Base-by-base conservation (phyloP, 2,113 vertebrate genomes). In the Neolamprologus caudopunctatus region DNA sequence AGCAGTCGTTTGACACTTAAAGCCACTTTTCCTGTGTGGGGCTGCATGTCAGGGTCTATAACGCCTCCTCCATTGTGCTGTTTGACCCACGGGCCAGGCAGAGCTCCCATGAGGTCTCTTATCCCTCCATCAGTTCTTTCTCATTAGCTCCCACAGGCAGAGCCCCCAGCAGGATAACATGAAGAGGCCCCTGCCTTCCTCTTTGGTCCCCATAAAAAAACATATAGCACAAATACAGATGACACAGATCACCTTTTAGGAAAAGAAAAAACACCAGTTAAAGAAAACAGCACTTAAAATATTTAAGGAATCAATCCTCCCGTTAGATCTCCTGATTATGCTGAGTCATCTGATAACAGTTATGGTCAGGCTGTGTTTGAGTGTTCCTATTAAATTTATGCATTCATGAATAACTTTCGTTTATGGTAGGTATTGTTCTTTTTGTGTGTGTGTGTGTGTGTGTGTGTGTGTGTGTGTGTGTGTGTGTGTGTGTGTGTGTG, bases 71-170 rank as follows among this genome's bases (percentile, higher is more conserved):
- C 89, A 94, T 95, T 95, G 94, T 95, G 91, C 93, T 94, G 89
- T 94, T 95, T 95, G 95, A 95, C 95, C 95, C 68, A 78, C 84
- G 84, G 94, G 91, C 92, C 94, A 93, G 91, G 79, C 92, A 31
- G 82, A 19, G 93, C 90, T 95, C 94, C 95, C 95, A 83, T 88
- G 94, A 93, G 93, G 91, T 95, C 92, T 94, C 87, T 94, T 94
- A 95, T 95, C 94, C 95, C 92, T 89, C 92, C 91, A 94, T 94
- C 95, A 94, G 93, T 94, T 92, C 91, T 92, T 91, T 94, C 94
- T 95, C 95, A 96, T 96, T 95, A 96, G 92, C 91, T 90, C 93
- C 94, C 90, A 88, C 89, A 93, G 93, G 90, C 92, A 92, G 87
- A 91, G 92, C 86, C 89, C 81, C 86, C 88, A 91, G 92, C 80